Base-by-base conservation (phyloP, 2,113 vertebrate genomes). In the Engraulis encrasicolus region DNA sequence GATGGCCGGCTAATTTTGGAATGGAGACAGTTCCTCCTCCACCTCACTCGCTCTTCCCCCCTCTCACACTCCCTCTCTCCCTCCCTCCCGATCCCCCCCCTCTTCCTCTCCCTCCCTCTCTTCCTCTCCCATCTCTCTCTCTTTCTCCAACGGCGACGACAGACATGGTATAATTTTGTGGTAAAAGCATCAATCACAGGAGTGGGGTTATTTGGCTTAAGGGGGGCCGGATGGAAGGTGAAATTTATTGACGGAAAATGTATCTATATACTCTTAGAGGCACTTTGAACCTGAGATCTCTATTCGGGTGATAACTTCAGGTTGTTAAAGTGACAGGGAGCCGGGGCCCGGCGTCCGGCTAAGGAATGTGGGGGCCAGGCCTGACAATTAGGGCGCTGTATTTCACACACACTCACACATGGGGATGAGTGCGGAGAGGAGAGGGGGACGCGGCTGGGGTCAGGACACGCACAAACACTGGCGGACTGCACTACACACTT, bases 1-100 rank as follows among this genome's bases (percentile, higher is more conserved):
- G 96, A 97, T 96, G 95, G 96, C 96, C 94, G 95, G 96, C 96
- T 96, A 96, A 97, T 97, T 97, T 96, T 96, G 95, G 95, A 95
- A 95, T 95, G 95, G 95, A 96, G 95, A 96, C 95, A 93, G 95
- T 95, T 90, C 82, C 87, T 85, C 82, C 78, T 79, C 23, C 11
- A 27, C 58, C 14, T n/a, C n/a, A 23, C 20, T 9, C 58, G 7
- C n/a, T 54, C 19, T n/a, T n/a, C 23, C 19, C 18, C 54, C 66
- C 34, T 71, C 80, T n/a, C 66, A 50, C 61, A 71, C 83, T 66
- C 50, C 61, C 83, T 84, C 83, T 89, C 88, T 52, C 95, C 96
- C 95, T 91, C 58, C n/a, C n/a, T n/a, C n/a, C n/a, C n/a, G n/a
- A n/a, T n/a, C n/a, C n/a, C 40, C 40, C 40, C 9, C 40, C 95